Percentiles rank a stretch among this genome's conserved stretches.
Conservation (phyloP, 2,888 invertebrate genomes). For the Lycophotia porphyrea region DNA sequence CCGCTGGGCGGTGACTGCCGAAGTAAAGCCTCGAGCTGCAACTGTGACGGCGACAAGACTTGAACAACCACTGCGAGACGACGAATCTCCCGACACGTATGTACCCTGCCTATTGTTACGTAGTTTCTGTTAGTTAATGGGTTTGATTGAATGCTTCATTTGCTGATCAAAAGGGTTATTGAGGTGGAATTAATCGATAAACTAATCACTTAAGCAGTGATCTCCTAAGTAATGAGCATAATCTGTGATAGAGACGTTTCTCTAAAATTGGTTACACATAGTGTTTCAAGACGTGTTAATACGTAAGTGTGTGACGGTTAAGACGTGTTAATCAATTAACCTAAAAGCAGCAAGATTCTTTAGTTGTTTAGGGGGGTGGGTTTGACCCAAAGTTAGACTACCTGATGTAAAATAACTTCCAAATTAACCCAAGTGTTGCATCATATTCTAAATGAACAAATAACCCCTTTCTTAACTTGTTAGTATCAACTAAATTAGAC, state of each 20-base stretch:
- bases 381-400: neutral
- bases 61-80: slow-evolving; percentile 85
- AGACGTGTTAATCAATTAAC: neutral
- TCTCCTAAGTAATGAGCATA: slow-evolving; percentile 30
- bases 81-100: slow-evolving; percentile 82
- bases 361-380: neutral
- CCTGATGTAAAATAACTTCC: slow-evolving; percentile 5
- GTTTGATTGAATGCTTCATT: slow-evolving; percentile 29
- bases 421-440: slow-evolving; percentile 21
- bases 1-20: slow-evolving; percentile 97
- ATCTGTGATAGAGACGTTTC: slow-evolving; percentile 20
- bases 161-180: slow-evolving; percentile 37
- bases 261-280: slow-evolving; percentile 1
- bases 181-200: slow-evolving; percentile 21
- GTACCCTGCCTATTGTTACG: slow-evolving; percentile 58
- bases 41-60: slow-evolving; percentile 95
- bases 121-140: slow-evolving; percentile 10
- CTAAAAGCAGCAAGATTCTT: neutral
- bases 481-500: slow-evolving; percentile 6
- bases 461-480: slow-evolving; percentile 1
- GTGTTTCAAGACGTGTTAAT: neutral
- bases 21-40: slow-evolving; percentile 96
- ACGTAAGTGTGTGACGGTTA: too few species aligned
- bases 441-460: slow-evolving; percentile 28
- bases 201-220: slow-evolving; percentile 29